Evolutionary conservation across 2,113 vertebrate species (phyloP).

Genomic region (Otocyon megalotis): DNA sequence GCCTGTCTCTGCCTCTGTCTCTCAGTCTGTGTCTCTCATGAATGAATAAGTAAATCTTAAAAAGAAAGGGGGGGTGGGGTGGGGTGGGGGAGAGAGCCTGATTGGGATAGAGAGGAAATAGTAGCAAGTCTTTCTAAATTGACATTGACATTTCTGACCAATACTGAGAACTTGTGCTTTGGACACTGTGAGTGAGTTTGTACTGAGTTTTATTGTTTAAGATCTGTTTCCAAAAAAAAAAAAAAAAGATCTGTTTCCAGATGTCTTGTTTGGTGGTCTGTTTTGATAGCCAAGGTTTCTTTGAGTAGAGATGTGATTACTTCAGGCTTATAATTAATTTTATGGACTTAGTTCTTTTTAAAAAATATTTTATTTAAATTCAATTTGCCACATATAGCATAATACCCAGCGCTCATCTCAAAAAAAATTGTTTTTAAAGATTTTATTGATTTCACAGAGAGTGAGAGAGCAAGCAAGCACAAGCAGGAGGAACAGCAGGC

Average conservation of each 20-base stretch:
- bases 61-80: too few relatives aligned
- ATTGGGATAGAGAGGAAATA: not conserved
- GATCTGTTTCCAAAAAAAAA: slow-evolving; percentile 51
- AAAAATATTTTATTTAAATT: too few relatives aligned
- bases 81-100: not conserved
- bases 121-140: slow-evolving; percentile 14
- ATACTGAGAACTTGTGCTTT: not conserved
- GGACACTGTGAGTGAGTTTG: not conserved
- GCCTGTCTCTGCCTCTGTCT: too few relatives aligned
- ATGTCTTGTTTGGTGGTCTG: not conserved
- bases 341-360: not conserved
- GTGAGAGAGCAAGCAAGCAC: too few relatives aligned
- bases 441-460: too few relatives aligned
- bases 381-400: too few relatives aligned
- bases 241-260: slow-evolving; percentile 35
- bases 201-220: slow-evolving; percentile 20
- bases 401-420: too few relatives aligned
- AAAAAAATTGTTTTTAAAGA: too few relatives aligned
- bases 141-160: not conserved
- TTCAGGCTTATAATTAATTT: slow-evolving; percentile 17
- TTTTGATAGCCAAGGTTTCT: not conserved
- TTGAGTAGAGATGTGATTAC: slow-evolving; percentile 1
- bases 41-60: too few relatives aligned
- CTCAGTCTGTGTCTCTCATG: too few relatives aligned
- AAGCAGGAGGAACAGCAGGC: too few relatives aligned